Base-by-base conservation (phyloP, 2,113 vertebrate species). In the Hemicordylus capensis region DNA sequence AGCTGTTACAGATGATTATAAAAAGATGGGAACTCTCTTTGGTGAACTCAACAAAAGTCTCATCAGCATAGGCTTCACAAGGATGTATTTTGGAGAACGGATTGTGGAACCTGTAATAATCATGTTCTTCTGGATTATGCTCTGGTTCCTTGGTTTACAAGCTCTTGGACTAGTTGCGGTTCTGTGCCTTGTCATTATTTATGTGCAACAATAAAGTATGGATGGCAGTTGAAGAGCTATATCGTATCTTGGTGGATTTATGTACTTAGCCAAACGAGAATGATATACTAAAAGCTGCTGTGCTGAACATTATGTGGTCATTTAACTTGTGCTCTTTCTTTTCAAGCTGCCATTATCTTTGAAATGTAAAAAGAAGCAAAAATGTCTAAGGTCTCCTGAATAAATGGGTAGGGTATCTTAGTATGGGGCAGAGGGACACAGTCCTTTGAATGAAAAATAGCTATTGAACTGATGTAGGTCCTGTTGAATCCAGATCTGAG, bases 91-190 rank as follows among this genome's bases (percentile, higher is more conserved):
- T 88, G 98, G 98, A 88, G 98, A 99, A 93, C 96, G 97, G 92
- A 98, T 97, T 89, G 98, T 99, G 78, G 98, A 99, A 93, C 98
- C 98, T 0, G 97, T 99, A 5, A 95, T 99, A 82, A 94, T 99
- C 37, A 83, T 99, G 61, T 95, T 99, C 94, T 99, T 99, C 94
- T 99, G 98, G 98, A 81, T 97, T 76, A 97, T 99, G 96, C 96
- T 99, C 58, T 98, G 98, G 98, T 99, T 99, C 92, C 97, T 99
- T 74, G 98, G 98, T 17, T 94, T 99, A 22, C 98, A 99, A 94
- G 98, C 98, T 51, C 96, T 99, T 78, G 98, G 98, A 85, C 97
- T 99, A 10, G 98, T 99, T 86, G 98, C 98, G 91, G 97, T 98
- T 86, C 95, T 99, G 88, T 99, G 98, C 96, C 97, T 99, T 93